Percentiles rank a stretch among this genome's conserved stretches.
phyloP scores from a whole-genome alignment of 92 coral and sea anemone species.

The Epizoanthus scotinus region DNA sequence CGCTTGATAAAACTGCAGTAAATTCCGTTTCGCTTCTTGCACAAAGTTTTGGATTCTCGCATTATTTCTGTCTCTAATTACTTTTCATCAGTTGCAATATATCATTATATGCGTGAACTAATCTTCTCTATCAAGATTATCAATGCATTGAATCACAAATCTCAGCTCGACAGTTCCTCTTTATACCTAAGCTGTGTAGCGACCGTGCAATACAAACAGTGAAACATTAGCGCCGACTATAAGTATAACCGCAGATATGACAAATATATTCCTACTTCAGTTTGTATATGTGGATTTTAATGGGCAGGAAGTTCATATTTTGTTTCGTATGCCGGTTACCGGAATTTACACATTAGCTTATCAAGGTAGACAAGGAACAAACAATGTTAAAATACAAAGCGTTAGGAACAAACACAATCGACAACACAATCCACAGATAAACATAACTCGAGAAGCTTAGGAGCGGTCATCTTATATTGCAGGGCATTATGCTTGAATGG shows the following conservation, averaged over 20 bases:
- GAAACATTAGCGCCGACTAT: background rate
- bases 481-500: constrained; percentile 9
- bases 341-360: background rate
- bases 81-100: background rate
- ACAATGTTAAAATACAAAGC: background rate
- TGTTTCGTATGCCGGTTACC: background rate
- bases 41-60: background rate
- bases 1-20: background rate
- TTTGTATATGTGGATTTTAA: background rate
- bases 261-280: background rate
- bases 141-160: too few species aligned
- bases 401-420: background rate
- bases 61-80: background rate
- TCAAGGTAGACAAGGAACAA: background rate
- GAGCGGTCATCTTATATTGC: constrained; percentile 17
- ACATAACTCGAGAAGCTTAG: constrained; percentile 6
- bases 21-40: background rate
- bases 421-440: background rate
- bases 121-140: too few species aligned
- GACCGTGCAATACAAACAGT: background rate
- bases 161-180: too few species aligned
- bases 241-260: background rate
- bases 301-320: background rate
- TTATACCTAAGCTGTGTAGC: background rate
- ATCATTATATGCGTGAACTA: background rate